These are phyloP conservation scores for Anguilla rostrata DNA, from an alignment of 2,113 vertebrate species.

Conservation along the genomic window DNA sequence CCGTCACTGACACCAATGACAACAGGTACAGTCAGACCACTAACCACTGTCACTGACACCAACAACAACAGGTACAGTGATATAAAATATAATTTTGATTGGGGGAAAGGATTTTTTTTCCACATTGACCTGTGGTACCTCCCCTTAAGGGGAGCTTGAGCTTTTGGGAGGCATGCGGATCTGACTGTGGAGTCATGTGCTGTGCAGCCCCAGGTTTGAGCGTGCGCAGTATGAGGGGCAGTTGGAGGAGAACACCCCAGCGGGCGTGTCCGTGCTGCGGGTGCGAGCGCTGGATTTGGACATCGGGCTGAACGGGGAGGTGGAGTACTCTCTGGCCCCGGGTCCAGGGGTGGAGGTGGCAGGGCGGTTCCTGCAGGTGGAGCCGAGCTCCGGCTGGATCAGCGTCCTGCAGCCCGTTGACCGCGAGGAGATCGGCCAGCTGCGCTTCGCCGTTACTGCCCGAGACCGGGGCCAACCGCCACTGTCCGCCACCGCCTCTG, in stretches of 20 bases:
- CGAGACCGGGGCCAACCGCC: slow-evolving; percentile 90
- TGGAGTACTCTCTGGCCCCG: slow-evolving; percentile 91
- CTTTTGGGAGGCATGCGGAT: too few species aligned
- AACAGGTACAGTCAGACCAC: slow-evolving; percentile 56
- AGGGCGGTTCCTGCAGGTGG: slow-evolving; percentile 82
- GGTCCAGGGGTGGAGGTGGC: slow-evolving; percentile 82
- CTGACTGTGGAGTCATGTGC: not conserved
- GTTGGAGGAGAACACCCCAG: slow-evolving; percentile 89
- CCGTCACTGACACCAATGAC: slow-evolving; percentile 78
- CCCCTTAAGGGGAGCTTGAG: too few species aligned
- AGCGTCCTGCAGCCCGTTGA: slow-evolving; percentile 92
- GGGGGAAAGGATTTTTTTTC: too few species aligned
- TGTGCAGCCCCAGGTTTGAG: slow-evolving; percentile 84
- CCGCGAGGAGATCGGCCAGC: slow-evolving; percentile 89
- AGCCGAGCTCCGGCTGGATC: slow-evolving; percentile 89
- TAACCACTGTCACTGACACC: slow-evolving; percentile 64
- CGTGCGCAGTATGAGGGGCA: slow-evolving; percentile 89
- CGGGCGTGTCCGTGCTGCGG: slow-evolving; percentile 91
- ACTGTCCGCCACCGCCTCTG: slow-evolving; percentile 87
- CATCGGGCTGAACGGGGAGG: slow-evolving; percentile 91
- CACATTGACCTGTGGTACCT: too few species aligned
- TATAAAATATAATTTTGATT: too few species aligned
- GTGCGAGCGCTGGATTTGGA: slow-evolving; percentile 87
- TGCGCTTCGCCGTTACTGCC: slow-evolving; percentile 88
- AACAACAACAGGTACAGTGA: slow-evolving; percentile 45